These are phyloP conservation scores for Catharus fuscescens DNA, from an alignment of 2,113 vertebrate genomes.

Conservation along the genomic window DNA sequence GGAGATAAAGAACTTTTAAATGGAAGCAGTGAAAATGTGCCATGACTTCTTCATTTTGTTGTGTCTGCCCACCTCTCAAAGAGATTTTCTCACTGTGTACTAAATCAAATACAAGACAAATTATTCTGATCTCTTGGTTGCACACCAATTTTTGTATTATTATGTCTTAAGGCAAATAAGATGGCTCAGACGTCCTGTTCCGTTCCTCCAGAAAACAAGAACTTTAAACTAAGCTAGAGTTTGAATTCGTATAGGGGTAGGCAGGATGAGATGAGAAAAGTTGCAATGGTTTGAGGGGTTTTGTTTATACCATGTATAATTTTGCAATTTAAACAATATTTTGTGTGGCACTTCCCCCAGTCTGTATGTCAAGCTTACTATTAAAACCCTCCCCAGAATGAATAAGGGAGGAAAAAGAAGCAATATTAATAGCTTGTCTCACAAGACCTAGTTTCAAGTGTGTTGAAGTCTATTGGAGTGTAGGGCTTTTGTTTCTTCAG, in stretches of 20 bases:
- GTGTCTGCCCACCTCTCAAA: background rate
- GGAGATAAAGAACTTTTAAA: background rate
- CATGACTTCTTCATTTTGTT: background rate
- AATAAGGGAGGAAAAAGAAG: background rate
- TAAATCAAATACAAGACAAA: background rate
- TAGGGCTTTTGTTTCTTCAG: background rate
- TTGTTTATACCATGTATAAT: background rate
- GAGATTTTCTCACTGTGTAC: background rate
- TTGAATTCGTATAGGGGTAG: background rate
- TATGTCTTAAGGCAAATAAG: background rate
- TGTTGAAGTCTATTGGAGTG: background rate
- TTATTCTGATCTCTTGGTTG: background rate
- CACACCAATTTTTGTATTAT: background rate
- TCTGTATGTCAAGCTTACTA: background rate
- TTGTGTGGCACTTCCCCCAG: fast-evolving
- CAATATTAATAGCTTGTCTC: background rate
- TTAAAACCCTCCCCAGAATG: background rate
- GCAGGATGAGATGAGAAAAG: background rate
- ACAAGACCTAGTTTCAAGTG: background rate
- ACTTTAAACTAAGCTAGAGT: background rate
- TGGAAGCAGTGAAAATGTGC: background rate
- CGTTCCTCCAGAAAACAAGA: background rate
- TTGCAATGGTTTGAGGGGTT: background rate
- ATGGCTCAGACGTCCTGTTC: background rate
- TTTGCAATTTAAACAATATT: background rate